A percentile compares a stretch with the other conserved stretches of the same genome.
These are phyloP conservation scores for Urocyon cinereoargenteus DNA, from an alignment of 2,797 vertebrate genomes.

Conservation along the genomic window DNA sequence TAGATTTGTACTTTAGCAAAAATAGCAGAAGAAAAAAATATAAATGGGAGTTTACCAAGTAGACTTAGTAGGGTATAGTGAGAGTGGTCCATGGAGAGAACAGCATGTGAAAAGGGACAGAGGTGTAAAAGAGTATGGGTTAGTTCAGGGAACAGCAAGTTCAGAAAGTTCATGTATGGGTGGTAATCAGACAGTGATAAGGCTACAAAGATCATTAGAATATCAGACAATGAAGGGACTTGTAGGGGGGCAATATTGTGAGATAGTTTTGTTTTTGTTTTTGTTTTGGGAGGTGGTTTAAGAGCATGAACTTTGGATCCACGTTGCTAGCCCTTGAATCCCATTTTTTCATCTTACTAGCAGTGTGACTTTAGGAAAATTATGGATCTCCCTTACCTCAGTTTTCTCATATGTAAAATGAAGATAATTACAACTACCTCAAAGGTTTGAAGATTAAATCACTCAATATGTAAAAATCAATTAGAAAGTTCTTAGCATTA, in stretches of 20 bases:
- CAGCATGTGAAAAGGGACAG: background rate
- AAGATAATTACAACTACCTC: background rate
- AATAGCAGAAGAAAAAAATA: constrained; percentile 19
- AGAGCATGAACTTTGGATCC: background rate
- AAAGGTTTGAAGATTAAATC: constrained; percentile 40
- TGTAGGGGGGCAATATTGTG: background rate
- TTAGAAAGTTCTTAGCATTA: background rate
- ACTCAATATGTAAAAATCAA: constrained; percentile 53
- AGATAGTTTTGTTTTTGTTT: too few species aligned
- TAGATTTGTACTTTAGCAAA: constrained; percentile 31
- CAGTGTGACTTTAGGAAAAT: background rate
- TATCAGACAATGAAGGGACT: background rate
- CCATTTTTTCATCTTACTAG: background rate
- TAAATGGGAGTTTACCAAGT: background rate
- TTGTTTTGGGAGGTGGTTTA: background rate
- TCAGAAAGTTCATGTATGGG: background rate
- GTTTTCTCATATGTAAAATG: constrained; percentile 38
- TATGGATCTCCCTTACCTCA: background rate
- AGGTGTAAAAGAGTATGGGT: background rate
- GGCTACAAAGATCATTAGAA: background rate
- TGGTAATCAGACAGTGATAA: background rate
- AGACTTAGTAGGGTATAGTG: background rate
- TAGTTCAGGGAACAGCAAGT: background rate
- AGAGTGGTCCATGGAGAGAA: background rate
- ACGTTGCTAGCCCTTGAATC: background rate